phyloP scores from a whole-genome alignment of 2,113 vertebrate species.

The Sitta europaea region DNA sequence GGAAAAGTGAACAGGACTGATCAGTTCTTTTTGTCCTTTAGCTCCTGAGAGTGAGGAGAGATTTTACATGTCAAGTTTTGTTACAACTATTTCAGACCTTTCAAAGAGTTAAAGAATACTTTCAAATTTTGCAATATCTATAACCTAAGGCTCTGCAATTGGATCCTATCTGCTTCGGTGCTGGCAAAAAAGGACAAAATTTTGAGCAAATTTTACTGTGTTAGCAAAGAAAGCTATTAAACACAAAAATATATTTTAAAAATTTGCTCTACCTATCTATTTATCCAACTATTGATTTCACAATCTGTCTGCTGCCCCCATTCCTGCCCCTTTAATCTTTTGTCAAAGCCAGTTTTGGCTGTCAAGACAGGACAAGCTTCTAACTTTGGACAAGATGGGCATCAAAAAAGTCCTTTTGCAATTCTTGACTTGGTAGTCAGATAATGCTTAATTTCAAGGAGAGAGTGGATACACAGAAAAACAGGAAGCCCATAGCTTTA shows the following conservation, averaged over 20 bases:
- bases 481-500: not conserved
- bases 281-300: fast-evolving
- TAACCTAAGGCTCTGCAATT: not conserved
- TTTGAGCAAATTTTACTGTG: not conserved
- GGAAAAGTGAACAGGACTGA: not conserved
- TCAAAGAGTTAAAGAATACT: not conserved
- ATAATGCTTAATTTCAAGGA: not conserved
- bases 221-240: not conserved
- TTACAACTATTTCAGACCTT: not conserved
- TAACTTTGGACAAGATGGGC: not conserved
- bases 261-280: not conserved
- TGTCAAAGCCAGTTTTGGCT: not conserved
- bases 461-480: not conserved
- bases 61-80: not conserved
- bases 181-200: not conserved
- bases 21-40: not conserved
- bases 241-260: not conserved
- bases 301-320: not conserved
- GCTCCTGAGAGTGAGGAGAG: not conserved
- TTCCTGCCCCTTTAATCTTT: not conserved
- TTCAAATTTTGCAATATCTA: not conserved
- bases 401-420: not conserved
- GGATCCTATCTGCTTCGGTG: not conserved
- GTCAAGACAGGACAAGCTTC: not conserved
- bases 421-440: not conserved